phyloP scores from a whole-genome alignment of 2,888 invertebrate genomes.

The Leptopilina drosophilae region DNA sequence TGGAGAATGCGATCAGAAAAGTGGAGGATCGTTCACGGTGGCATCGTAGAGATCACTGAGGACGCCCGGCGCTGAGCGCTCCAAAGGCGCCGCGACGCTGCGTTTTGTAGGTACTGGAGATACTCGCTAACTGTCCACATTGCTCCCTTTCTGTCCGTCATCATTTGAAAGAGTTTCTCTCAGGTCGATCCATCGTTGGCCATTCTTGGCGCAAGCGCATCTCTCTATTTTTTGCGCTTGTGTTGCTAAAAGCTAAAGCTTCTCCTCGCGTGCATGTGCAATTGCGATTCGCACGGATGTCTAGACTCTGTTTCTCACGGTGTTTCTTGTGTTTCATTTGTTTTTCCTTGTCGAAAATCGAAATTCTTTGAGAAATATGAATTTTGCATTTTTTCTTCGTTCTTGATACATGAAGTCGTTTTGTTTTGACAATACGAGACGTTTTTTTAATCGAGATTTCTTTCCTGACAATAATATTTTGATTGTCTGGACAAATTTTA shows the following conservation, averaged over 20 bases:
- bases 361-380: no score
- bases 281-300: neutral
- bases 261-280: neutral
- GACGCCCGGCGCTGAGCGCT: constrained; percentile 48
- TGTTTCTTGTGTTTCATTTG: no score
- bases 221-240: neutral
- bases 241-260: neutral
- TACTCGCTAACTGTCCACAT: constrained; percentile 50
- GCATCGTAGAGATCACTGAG: constrained; percentile 72
- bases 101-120: constrained; percentile 45
- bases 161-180: constrained; percentile 67
- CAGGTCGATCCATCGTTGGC: constrained; percentile 72
- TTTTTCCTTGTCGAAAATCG: no score
- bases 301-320: no score
- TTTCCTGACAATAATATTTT: no score
- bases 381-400: no score
- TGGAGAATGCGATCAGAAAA: constrained; percentile 14
- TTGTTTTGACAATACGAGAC: no score
- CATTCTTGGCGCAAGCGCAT: constrained; percentile 62
- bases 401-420: no score
- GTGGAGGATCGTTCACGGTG: constrained; percentile 66
- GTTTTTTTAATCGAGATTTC: no score
- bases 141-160: constrained; percentile 53
- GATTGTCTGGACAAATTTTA: no score
- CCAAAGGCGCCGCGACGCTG: constrained; percentile 56